Evolutionary conservation across 2,113 vertebrate genomes (phyloP).

Genomic region (Cyprinodon tularosa): DNA sequence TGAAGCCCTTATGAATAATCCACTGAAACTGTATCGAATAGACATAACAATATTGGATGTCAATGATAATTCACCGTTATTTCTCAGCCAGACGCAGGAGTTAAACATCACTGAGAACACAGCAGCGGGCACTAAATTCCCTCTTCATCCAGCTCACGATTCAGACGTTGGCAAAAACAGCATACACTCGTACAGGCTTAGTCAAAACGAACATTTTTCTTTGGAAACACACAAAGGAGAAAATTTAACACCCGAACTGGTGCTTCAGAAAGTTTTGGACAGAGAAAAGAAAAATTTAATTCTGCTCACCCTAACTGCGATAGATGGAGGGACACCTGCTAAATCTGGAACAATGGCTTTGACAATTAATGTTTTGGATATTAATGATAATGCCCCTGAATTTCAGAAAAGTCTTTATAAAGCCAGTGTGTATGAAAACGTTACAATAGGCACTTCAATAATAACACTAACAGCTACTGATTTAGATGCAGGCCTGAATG

Average conservation of each 20-base stretch:
- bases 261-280: constrained; percentile 72
- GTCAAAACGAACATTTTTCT: constrained; percentile 64
- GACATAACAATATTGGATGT: constrained; percentile 65
- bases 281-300: constrained; percentile 67
- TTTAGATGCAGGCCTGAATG: constrained; percentile 62
- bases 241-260: constrained; percentile 69
- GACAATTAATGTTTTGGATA: constrained; percentile 60
- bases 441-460: constrained; percentile 29
- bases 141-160: constrained; percentile 67
- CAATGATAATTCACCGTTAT: constrained; percentile 74
- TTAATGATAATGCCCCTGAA: constrained; percentile 68
- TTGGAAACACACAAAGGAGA: constrained; percentile 65
- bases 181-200: constrained; percentile 66
- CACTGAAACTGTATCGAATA: constrained; percentile 66
- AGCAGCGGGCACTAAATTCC: constrained; percentile 50
- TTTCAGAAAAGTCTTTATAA: constrained; percentile 66
- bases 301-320: constrained; percentile 64
- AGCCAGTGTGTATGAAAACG: constrained; percentile 59
- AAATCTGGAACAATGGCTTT: constrained; percentile 67
- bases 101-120: constrained; percentile 58
- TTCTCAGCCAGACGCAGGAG: constrained; percentile 32
- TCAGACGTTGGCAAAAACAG: constrained; percentile 68
- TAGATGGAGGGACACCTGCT: constrained; percentile 71
- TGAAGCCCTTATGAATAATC: constrained; percentile 72
- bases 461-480: constrained; percentile 67